These are phyloP conservation scores for Onthophagus sagittarius DNA, from an alignment of 2,888 invertebrate genomes.

Conservation along the genomic window DNA sequence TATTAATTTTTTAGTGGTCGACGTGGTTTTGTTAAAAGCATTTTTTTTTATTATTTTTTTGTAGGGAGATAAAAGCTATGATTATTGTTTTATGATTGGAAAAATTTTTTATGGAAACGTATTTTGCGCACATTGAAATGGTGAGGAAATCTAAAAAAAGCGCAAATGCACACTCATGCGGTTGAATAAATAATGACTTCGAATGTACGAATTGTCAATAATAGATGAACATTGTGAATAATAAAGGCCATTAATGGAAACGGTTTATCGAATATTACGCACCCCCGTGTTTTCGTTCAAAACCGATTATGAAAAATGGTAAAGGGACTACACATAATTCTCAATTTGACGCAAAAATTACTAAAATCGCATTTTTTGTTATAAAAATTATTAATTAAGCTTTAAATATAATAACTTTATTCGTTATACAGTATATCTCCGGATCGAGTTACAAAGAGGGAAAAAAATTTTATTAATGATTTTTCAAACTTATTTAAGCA, in stretches of 20 bases:
- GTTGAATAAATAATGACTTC: constrained; percentile 6
- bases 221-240: constrained; percentile 5
- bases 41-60: background rate
- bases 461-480: too few relatives aligned
- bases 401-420: too few relatives aligned
- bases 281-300: background rate
- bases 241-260: constrained; percentile 13
- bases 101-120: background rate
- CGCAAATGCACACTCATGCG: background rate
- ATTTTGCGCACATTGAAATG: background rate
- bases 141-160: background rate
- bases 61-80: background rate
- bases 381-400: too few relatives aligned
- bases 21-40: background rate
- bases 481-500: too few relatives aligned
- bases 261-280: constrained; percentile 4
- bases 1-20: too few relatives aligned
- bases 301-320: background rate
- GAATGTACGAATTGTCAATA: constrained; percentile 9
- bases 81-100: background rate
- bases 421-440: too few relatives aligned
- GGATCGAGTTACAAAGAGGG: too few relatives aligned
- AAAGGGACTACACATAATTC: background rate
- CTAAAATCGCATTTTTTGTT: constrained; percentile 22
- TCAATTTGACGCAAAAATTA: constrained; percentile 1